Evolutionary conservation across 2,113 vertebrate species (phyloP).

Genomic region (Phalacrocorax pelagicus): DNA sequence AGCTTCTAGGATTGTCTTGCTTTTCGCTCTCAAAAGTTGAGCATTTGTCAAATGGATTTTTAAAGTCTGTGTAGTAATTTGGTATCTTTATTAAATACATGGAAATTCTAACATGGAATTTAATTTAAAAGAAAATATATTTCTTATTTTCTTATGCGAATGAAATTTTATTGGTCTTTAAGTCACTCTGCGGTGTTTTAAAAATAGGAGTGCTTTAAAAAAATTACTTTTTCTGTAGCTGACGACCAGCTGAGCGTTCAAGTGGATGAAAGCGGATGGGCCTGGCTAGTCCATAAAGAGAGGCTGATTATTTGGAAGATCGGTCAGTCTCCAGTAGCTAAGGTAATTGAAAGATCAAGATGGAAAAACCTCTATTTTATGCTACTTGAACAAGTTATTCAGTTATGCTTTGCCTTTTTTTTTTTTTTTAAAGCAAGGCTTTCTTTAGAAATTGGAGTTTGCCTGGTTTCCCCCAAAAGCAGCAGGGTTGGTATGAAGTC

Average conservation of each 20-base stretch:
- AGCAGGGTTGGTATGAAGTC: rapidly evolving
- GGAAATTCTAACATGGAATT: not conserved
- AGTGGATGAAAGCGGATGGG: conserved; percentile 91
- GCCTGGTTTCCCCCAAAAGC: not conserved
- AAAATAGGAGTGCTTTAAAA: not conserved
- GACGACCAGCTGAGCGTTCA: conserved; percentile 86
- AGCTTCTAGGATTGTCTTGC: not conserved
- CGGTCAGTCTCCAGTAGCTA: conserved; percentile 85
- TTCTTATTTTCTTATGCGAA: not conserved
- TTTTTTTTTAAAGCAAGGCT: not conserved
- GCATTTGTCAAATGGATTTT: not conserved
- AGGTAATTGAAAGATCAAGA: conserved; percentile 76
- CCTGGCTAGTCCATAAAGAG: conserved; percentile 90
- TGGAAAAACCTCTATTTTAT: not conserved
- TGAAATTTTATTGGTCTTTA: not conserved
- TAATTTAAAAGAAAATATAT: not conserved
- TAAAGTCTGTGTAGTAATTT: not conserved
- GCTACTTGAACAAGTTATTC: not conserved
- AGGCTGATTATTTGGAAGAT: conserved; percentile 94
- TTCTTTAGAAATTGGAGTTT: not conserved
- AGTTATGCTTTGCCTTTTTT: not conserved
- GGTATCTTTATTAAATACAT: not conserved
- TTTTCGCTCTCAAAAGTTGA: not conserved
- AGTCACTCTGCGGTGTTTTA: not conserved
- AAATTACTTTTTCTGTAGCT: conserved; percentile 61